These are phyloP conservation scores for Bujurquina vittata DNA, from an alignment of 2,113 vertebrate species.

Conservation along the genomic window DNA sequence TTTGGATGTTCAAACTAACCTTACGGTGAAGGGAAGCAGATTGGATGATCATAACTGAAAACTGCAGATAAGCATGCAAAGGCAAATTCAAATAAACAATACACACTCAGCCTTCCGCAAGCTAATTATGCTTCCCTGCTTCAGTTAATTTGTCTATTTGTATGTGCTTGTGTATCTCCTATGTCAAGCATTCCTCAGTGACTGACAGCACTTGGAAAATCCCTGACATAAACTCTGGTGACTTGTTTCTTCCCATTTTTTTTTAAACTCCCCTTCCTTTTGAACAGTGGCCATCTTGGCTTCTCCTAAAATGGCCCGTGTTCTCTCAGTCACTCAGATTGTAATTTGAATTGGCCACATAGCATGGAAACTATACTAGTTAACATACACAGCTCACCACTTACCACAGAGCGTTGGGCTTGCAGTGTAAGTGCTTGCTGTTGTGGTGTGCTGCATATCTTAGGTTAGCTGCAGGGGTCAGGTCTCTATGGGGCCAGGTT, in stretches of 20 bases:
- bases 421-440: constrained; percentile 3
- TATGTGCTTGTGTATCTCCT: constrained; percentile 44
- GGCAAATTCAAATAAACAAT: constrained; percentile 37
- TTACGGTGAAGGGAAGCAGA: constrained; percentile 18
- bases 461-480: constrained; percentile 20
- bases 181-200: constrained; percentile 55
- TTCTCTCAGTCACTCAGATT: constrained; percentile 29
- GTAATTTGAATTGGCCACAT: constrained; percentile 33
- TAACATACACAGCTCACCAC: constrained; percentile 20
- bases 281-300: constrained; percentile 53
- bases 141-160: constrained; percentile 42
- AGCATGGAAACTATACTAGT: constrained; percentile 28
- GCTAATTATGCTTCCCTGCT: constrained; percentile 32
- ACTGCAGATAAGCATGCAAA: constrained; percentile 16
- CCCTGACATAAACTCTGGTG: constrained; percentile 49
- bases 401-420: constrained; percentile 43
- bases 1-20: constrained; percentile 34
- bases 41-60: constrained; percentile 15
- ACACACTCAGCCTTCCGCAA: constrained; percentile 12
- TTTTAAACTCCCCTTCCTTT: constrained; percentile 16
- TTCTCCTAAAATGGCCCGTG: background rate
- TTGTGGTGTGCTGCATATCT: constrained; percentile 27
- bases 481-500: constrained; percentile 10
- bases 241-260: constrained; percentile 13
- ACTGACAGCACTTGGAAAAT: constrained; percentile 55